phyloP scores from a whole-genome alignment of 2,797 vertebrate species.

The Melanotaenia maccullochi region DNA sequence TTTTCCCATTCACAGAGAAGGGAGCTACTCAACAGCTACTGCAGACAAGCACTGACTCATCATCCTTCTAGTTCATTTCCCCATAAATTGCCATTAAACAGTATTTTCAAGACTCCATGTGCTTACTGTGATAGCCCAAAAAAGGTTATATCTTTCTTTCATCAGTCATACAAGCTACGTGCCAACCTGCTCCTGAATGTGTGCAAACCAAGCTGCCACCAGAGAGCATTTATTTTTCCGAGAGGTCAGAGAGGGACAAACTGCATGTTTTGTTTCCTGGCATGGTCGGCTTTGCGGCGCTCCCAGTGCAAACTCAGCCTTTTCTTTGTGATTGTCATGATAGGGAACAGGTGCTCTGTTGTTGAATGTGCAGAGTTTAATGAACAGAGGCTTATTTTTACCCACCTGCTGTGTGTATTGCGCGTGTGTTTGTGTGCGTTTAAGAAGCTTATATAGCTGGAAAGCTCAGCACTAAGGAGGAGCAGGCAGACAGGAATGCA shows the following conservation, averaged over 20 bases:
- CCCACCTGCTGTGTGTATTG: conserved; percentile 16
- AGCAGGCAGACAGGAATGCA: conserved; percentile 45
- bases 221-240: conserved; percentile 24
- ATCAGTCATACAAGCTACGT: conserved; percentile 2
- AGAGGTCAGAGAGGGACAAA: conserved; percentile 47
- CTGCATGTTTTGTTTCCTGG: conserved; percentile 32
- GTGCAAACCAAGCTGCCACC: conserved; percentile 25
- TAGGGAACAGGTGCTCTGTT: conserved; percentile 62
- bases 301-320: conserved; percentile 54
- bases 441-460: conserved; percentile 78
- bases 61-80: conserved; percentile 2
- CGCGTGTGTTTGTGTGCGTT: conserved; percentile 25
- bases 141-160: conserved; percentile 4
- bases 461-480: conserved; percentile 57
- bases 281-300: conserved; percentile 27
- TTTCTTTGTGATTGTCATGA: conserved; percentile 64
- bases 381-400: conserved; percentile 69
- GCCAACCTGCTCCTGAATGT: conserved; percentile 14
- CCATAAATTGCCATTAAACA: background rate
- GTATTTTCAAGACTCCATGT: background rate
- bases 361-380: conserved; percentile 56
- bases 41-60: conserved; percentile 30
- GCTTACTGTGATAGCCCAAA: background rate
- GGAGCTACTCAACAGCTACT: background rate
- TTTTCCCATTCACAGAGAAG: background rate